phyloP scores from a whole-genome alignment of 2,888 invertebrate species.

The Diplazon laetatorius region DNA sequence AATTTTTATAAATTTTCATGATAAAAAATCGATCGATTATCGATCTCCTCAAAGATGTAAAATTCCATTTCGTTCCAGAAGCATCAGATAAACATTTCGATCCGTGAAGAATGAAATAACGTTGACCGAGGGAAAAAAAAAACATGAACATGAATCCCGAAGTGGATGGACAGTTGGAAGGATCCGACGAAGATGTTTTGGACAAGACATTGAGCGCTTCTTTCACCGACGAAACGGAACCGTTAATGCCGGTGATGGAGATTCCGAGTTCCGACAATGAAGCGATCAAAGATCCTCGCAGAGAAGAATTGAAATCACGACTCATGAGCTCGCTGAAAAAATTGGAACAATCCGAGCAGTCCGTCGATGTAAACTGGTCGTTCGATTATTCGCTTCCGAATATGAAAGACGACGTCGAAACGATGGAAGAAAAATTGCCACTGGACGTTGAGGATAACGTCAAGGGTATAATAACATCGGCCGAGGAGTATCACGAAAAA shows the following conservation, averaged over 20 bases:
- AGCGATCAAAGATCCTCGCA: conserved; percentile 53
- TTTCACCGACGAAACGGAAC: conserved; percentile 60
- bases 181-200: conserved; percentile 55
- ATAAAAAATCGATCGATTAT: too few relatives aligned
- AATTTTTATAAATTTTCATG: not conserved
- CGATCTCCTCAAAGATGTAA: not conserved
- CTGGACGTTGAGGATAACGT: conserved; percentile 66
- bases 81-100: not conserved
- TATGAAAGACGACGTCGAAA: conserved; percentile 49
- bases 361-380: conserved; percentile 58
- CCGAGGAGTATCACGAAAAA: conserved; percentile 70
- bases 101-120: conserved; percentile 15
- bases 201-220: conserved; percentile 61
- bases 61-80: not conserved
- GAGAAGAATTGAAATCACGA: conserved; percentile 63
- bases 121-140: conserved; percentile 1
- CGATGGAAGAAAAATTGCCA: conserved; percentile 58
- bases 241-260: conserved; percentile 43
- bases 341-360: conserved; percentile 65
- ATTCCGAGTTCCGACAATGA: conserved; percentile 23
- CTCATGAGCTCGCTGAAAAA: conserved; percentile 63
- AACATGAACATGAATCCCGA: conserved; percentile 51
- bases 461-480: conserved; percentile 68
- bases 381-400: conserved; percentile 50
- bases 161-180: conserved; percentile 45